These are phyloP conservation scores for Ellobius talpinus DNA, from an alignment of 2,113 vertebrate genomes.

Conservation along the genomic window DNA sequence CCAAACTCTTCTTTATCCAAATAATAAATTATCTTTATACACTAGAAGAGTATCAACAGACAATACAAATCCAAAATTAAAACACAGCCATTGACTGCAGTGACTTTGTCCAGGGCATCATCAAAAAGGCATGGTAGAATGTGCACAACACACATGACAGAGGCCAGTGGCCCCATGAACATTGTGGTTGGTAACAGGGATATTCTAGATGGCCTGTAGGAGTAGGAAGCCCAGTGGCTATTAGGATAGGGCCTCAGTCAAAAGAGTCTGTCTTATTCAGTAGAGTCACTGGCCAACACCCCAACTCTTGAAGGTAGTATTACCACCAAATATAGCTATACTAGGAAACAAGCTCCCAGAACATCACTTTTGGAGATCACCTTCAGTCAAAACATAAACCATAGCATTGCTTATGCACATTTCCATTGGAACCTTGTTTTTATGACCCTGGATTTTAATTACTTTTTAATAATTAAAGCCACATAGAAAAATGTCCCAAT, in stretches of 20 bases:
- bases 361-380: background rate
- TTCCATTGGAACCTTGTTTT: background rate
- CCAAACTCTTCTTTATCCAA: slow-evolving; percentile 88
- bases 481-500: background rate
- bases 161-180: slow-evolving; percentile 15
- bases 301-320: background rate
- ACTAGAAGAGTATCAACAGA: slow-evolving; percentile 93
- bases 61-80: slow-evolving; percentile 92
- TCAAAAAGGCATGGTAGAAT: background rate
- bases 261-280: slow-evolving; percentile 50
- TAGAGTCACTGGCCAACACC: slow-evolving; percentile 63
- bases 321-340: background rate
- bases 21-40: slow-evolving; percentile 98
- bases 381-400: background rate
- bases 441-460: background rate
- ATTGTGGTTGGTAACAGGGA: slow-evolving; percentile 41
- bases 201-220: background rate
- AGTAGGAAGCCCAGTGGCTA: background rate
- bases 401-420: background rate
- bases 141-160: background rate
- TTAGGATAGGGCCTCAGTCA: slow-evolving; percentile 46
- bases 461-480: background rate
- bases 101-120: slow-evolving; percentile 53
- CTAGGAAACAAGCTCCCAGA: background rate
- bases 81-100: slow-evolving; percentile 88